Base-by-base conservation (phyloP, 2,113 vertebrate species). In the Gasterosteus nipponicus region DNA sequence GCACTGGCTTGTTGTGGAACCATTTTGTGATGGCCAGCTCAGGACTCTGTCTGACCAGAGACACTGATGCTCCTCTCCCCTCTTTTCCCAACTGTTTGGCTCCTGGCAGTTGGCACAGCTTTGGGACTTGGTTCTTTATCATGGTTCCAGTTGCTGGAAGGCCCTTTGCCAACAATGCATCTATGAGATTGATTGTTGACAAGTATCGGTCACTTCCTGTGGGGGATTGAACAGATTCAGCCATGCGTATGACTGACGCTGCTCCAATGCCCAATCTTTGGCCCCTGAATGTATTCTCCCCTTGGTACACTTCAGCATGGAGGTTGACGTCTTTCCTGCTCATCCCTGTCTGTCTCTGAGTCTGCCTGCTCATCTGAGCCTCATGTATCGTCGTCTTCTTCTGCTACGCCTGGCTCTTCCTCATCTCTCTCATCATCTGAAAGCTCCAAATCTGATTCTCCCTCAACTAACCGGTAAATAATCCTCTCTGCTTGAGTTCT, bases 1-100 rank as follows among this genome's bases (percentile, higher is more conserved):
- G 44, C 2, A 61, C 63, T 35, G 56, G 26, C 42, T 79, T 73
- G 10, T 61, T 73, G 7, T 67, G 3, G 1, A 7, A 67, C 61
- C 18, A 67, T 68, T 79, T 79, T 11, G 64, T 75, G 19, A 75
- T 7, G 9, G 14, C 62, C 18, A 73, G 26, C 19, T 73, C 69
- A 46, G 62, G 35, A 11, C 4, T 3, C 38, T 9, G 44, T 3
- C 57, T 1, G 18, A 46, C 39, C 38, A 31, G 3, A 1, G 7
- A 8, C 19, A 38, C 59, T 38, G 66, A 14, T 19, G 46, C 10
- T 0, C 42, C 33, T 59, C 61, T 73, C 8, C 60, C 51, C 2
- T 71, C 12, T 65, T 65, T 49, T 10, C 9, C 2, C 10, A 41
- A 41, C 51, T 69, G 60, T 19, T 53, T 69, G 26, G 7, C 46